Evolutionary conservation across 2,113 vertebrate genomes (phyloP).

Genomic region (Gadus macrocephalus): DNA sequence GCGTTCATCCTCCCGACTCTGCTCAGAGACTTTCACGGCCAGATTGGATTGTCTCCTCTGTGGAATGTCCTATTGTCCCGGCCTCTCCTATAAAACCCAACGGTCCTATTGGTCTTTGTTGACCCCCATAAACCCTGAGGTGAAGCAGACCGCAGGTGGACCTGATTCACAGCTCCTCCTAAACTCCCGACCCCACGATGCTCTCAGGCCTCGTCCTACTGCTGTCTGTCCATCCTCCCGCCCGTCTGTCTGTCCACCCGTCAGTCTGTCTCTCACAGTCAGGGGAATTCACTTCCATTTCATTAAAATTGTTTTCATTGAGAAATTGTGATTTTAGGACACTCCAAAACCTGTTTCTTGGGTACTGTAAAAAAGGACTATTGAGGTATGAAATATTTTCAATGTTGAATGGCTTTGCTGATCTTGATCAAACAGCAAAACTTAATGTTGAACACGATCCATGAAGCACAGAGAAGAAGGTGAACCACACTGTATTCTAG

Average conservation of each 20-base stretch:
- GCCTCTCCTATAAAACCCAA: conserved; percentile 14
- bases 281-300: neutral
- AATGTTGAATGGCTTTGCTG: too few species aligned
- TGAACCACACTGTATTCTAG: conserved; percentile 30
- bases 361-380: too few species aligned
- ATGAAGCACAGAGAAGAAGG: neutral
- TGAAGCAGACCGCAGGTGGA: conserved; percentile 41
- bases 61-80: conserved; percentile 9
- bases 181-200: conserved; percentile 43
- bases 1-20: conserved; percentile 1
- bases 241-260: neutral
- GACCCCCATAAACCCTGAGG: conserved; percentile 29
- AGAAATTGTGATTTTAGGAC: too few species aligned
- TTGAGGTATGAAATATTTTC: too few species aligned
- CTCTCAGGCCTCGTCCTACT: neutral
- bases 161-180: conserved; percentile 24
- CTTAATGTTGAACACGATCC: too few species aligned
- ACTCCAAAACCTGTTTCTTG: too few species aligned
- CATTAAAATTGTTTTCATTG: too few species aligned
- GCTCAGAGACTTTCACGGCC: conserved; percentile 3
- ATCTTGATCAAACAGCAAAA: too few species aligned
- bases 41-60: neutral
- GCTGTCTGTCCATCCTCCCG: neutral
- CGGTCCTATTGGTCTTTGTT: conserved; percentile 15
- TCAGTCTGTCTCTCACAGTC: neutral